phyloP scores from a whole-genome alignment of 2,113 vertebrate species.

The Colius striatus region DNA sequence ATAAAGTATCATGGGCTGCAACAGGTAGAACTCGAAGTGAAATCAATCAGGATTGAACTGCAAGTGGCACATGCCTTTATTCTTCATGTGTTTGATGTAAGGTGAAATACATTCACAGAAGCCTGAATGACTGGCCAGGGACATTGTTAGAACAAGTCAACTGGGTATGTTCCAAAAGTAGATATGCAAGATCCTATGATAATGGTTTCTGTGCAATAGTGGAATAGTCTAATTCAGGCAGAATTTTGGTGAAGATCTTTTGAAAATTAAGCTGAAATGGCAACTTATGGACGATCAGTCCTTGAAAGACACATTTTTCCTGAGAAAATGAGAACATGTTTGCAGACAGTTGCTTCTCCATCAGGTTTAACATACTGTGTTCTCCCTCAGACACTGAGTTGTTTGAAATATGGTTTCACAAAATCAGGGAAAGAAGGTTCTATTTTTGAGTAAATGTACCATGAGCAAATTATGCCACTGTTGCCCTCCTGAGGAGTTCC shows the following conservation, averaged over 20 bases:
- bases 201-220: background rate
- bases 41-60: background rate
- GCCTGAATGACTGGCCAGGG: background rate
- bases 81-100: background rate
- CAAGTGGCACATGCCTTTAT: background rate
- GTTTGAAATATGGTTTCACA: background rate
- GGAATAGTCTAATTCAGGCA: background rate
- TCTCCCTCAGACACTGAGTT: background rate
- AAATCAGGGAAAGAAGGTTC: background rate
- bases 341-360: background rate
- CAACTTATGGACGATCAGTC: background rate
- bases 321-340: background rate
- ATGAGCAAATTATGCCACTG: background rate
- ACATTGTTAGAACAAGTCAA: background rate
- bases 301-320: background rate
- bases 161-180: background rate
- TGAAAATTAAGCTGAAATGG: background rate
- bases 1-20: background rate
- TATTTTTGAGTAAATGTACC: background rate
- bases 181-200: background rate
- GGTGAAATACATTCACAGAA: background rate
- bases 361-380: background rate
- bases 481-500: background rate
- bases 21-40: background rate
- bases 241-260: background rate